Conservation (phyloP, 1,140 invertebrate species). For the Trichomalopsis sarcophagae region DNA sequence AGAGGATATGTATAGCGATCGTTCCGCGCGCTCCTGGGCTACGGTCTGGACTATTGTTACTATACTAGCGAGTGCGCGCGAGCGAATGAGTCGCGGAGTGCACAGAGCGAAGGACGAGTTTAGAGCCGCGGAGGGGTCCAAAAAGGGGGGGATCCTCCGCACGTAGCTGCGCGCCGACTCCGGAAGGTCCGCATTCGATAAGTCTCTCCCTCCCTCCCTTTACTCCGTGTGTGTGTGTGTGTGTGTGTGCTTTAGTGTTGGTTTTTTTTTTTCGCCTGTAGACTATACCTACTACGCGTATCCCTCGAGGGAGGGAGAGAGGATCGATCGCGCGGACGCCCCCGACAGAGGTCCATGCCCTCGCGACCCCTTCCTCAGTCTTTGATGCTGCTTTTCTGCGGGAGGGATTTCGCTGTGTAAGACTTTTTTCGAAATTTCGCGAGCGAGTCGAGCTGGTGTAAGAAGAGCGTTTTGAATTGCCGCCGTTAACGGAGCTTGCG, state of each 20-base stretch:
- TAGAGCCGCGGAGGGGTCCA: neutral
- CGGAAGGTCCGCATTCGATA: conserved; percentile 5
- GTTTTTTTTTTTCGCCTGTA: neutral
- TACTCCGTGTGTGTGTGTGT: neutral
- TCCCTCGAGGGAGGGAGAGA: neutral
- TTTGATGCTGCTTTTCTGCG: no score
- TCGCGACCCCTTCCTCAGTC: neutral
- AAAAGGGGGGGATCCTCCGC: neutral
- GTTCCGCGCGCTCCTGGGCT: neutral
- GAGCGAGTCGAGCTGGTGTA: no score
- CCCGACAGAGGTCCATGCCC: conserved; percentile 26
- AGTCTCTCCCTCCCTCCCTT: neutral
- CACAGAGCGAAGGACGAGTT: neutral
- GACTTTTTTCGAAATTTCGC: neutral
- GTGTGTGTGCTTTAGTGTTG: neutral
- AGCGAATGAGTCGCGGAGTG: neutral
- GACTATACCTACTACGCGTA: neutral
- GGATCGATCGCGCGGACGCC: neutral
- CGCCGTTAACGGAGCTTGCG: no score
- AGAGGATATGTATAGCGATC: neutral
- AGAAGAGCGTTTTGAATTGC: no score
- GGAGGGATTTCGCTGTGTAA: no score
- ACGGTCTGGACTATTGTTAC: neutral
- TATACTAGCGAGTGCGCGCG: neutral
- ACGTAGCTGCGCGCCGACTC: neutral